phyloP scores from a whole-genome alignment of 2,888 invertebrate species.

The Brachypalpus laphriformis region DNA sequence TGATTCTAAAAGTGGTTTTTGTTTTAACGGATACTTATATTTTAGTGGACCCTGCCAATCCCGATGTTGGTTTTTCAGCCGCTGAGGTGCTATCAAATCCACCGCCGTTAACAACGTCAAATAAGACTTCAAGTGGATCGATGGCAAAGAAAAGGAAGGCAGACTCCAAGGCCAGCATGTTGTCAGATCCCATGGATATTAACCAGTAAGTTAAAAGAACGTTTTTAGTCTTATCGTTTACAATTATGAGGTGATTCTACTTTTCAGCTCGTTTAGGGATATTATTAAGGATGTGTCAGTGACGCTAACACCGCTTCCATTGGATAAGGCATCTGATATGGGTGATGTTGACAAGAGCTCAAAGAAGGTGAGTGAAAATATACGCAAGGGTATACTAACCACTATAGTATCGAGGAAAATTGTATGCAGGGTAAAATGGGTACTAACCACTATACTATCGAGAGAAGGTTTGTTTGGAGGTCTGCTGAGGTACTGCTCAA shows the following conservation, averaged over 20 bases:
- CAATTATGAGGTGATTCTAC: conserved; percentile 37
- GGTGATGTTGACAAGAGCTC: conserved; percentile 81
- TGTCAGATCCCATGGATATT: conserved; percentile 78
- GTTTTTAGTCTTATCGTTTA: not conserved
- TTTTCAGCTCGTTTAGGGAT: conserved; percentile 80
- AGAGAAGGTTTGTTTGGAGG: too few species aligned
- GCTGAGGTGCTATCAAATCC: conserved; percentile 29
- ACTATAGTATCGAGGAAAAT: conserved; percentile 31
- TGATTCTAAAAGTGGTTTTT: not conserved
- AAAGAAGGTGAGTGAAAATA: conserved; percentile 79
- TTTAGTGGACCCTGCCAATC: conserved; percentile 83
- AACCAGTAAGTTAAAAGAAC: conserved; percentile 78
- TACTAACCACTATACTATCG: conserved; percentile 32
- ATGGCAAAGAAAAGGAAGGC: conserved; percentile 81
- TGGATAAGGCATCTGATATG: conserved; percentile 80
- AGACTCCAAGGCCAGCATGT: conserved; percentile 77
- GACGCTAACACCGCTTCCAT: conserved; percentile 79
- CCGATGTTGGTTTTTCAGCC: conserved; percentile 37
- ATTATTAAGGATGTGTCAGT: conserved; percentile 82
- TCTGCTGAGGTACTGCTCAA: too few species aligned
- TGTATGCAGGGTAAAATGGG: not conserved
- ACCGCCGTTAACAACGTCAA: conserved; percentile 1
- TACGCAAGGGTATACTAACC: conserved; percentile 17
- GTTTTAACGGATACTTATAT: not conserved
- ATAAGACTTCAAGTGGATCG: conserved; percentile 74